Evolutionary conservation across 2,113 vertebrate genomes (phyloP).

Genomic region (Myotis lucifugus): DNA sequence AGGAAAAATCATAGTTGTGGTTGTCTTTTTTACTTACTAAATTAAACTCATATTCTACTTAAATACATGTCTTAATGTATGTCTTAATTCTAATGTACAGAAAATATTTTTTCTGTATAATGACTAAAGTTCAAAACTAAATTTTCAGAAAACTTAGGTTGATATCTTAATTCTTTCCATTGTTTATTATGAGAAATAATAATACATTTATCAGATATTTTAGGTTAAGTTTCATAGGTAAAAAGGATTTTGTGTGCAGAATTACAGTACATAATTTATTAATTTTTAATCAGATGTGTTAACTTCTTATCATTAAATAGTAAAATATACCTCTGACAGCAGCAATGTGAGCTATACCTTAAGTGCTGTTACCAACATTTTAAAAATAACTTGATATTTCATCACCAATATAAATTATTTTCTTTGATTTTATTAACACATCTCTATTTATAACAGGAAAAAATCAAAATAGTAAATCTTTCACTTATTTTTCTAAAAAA

Average conservation of each 20-base stretch:
- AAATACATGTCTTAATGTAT: not conserved
- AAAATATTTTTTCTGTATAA: not conserved
- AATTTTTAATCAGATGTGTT: not conserved
- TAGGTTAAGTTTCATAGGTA: not conserved
- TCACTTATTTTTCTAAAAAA: not conserved
- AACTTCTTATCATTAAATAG: not conserved
- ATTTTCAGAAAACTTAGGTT: not conserved
- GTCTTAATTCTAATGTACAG: not conserved
- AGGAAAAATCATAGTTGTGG: not conserved
- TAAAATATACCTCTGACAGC: not conserved
- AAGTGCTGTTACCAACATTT: not conserved
- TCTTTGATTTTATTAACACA: not conserved
- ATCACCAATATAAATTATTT: not conserved
- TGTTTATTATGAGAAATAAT: not conserved
- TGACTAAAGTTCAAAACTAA: not conserved
- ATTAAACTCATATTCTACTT: not conserved
- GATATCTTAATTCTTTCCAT: not conserved
- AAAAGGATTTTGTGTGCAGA: not conserved
- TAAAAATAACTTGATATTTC: conserved; percentile 14
- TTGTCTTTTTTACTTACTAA: not conserved
- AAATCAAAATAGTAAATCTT: not conserved
- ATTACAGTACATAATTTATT: not conserved
- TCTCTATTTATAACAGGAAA: not conserved
- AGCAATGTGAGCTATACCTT: not conserved
- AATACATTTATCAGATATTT: not conserved